Base-by-base conservation (phyloP, 2,113 vertebrate species). In the Scopus umbretta region DNA sequence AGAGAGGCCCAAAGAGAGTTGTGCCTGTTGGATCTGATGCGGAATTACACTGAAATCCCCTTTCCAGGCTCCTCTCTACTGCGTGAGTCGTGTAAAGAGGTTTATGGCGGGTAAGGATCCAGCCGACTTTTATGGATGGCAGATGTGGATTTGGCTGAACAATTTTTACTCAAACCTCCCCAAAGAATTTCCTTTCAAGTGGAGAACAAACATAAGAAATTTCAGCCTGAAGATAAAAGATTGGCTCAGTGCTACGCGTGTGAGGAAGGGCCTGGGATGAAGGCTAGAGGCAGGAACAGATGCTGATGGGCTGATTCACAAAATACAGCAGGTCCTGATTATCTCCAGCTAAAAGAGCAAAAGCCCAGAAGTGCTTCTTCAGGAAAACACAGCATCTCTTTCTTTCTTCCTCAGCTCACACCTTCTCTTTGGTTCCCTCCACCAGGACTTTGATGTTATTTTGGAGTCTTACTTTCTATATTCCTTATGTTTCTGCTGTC, bases 171-270 rank as follows among this genome's bases (percentile, higher is more conserved):
- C 67, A 52, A 80, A 78, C 52, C 75, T 91, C 84, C 88, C 80
- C 53, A 36, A 88, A 85, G 80, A 78, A 88, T 93, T 95, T 80
- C 74, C 94, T 95, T 81, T 91, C 70, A 91, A 86, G 75, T 62
- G 26, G 53, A 91, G 84, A 95, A 81, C 84, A 88, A 93, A 85
- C 75, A 62, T 56, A 56, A 80, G 70, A 88, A 76, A 95, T 85
- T 88, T 91, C 75, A 85, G 88, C 88, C 74, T 36, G 34, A 50
- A 94, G 75, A 91, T 78, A 63, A 86, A 95, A 61, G 38, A 16
- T 13, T 73, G 80, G 59, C 80, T 63, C 29, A 40, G 79, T 13
- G 67, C 50, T 53, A 21, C 0, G 9, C 2, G 26, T 27, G 45
- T 76, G 70, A 86, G 75, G 70, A 88, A 88, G 84, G 65, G 47